Percentiles rank a stretch among this genome's conserved stretches.
Conservation (phyloP, 2,888 invertebrate genomes). For the Agrochola lota region DNA sequence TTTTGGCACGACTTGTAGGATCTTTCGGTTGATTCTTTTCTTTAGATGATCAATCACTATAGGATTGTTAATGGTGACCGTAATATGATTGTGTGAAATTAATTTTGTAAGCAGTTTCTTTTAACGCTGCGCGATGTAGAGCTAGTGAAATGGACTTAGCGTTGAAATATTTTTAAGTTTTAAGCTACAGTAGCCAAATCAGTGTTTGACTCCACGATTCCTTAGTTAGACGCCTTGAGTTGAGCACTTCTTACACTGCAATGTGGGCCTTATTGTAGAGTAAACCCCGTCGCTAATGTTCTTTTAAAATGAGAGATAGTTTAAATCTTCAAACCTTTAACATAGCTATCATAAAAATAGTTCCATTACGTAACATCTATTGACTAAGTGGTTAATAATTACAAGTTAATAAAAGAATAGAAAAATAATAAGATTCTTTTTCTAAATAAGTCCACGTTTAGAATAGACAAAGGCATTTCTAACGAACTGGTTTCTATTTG, state of each 20-base stretch:
- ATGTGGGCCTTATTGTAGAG: background rate
- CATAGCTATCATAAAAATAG: slow-evolving; percentile 3
- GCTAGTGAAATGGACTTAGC: background rate
- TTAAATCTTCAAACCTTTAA: background rate
- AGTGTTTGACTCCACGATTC: slow-evolving; percentile 1
- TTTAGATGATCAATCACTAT: slow-evolving; percentile 37
- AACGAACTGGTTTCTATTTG: slow-evolving; percentile 20
- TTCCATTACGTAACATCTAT: background rate
- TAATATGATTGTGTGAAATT: slow-evolving; percentile 28
- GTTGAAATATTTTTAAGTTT: background rate
- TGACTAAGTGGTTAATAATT: background rate
- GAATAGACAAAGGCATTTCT: background rate
- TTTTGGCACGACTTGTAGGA: slow-evolving; percentile 49
- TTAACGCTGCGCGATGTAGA: background rate
- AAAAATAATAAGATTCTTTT: no score
- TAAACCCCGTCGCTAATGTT: background rate
- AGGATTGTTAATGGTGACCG: background rate
- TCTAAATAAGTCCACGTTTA: slow-evolving; percentile 3
- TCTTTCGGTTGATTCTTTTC: slow-evolving; percentile 1
- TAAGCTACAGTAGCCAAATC: slow-evolving; percentile 3
- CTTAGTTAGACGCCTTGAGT: no score
- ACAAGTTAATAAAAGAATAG: background rate
- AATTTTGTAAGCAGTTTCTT: slow-evolving; percentile 19
- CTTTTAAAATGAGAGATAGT: background rate
- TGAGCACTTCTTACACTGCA: background rate